Evolutionary conservation across 2,888 invertebrate species (phyloP), one percentile per base, ranked within the genome.

Genomic region (Cordilura impudica): DNA sequence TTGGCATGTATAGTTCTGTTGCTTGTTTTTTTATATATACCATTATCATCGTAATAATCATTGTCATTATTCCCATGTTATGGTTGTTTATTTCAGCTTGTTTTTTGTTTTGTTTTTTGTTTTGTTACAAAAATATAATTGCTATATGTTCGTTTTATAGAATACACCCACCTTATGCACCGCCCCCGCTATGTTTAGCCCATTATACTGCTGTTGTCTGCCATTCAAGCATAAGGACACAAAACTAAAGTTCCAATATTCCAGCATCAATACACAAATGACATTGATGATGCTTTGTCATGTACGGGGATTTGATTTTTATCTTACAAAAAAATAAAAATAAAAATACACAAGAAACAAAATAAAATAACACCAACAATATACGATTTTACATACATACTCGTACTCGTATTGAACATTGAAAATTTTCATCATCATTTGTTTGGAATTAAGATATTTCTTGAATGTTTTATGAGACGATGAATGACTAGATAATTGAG

Each of bases 271-370:
- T 63, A 66, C 47, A 54, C 47, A 66, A 78, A 58, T 78, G 65
- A 65, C 74, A 78, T 74, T 74, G 74, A 74, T 70, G 78, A 74
- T 73, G 60, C 65, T 74, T 74, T 74, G 69, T 73, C 69, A 70
- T 74, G 65, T 70, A 65, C 51, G 63, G 73, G 78, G 73, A 78
- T 78, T 73, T 78, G 78, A 69, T 73, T 73, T 78, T 73, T 65
- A 78, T 78, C 73, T 73, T 45, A 63, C 61, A 56, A 18, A 31
- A 63, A 29, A 56, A 67, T 19, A 78, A 69, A 61, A 26, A 56
- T 54, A 43, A 51, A 21, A 63, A 54, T 8, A 49, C 63, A 56
- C 29, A 66, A 43, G 29, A 14, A 54, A 51, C 23, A 60, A 61
- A 53, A 61, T 74, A 39, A 39, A 39, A n/a, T 31, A 10, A 29